Evolutionary conservation across 2,113 vertebrate species (phyloP).

Genomic region (Ceratotherium simum): DNA sequence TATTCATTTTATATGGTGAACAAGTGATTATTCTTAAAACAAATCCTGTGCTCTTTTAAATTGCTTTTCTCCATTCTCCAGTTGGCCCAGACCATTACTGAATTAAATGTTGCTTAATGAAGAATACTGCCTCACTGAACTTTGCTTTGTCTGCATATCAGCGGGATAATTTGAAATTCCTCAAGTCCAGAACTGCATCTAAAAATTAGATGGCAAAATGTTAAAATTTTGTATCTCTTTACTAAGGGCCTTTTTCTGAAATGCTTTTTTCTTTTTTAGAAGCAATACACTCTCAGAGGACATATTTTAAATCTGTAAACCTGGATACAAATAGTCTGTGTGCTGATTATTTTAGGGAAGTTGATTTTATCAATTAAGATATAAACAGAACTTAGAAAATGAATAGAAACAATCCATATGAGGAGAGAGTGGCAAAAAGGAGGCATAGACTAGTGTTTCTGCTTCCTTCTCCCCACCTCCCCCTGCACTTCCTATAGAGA

Average conservation of each 20-base stretch:
- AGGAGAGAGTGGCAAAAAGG: not conserved
- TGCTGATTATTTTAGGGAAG: not conserved
- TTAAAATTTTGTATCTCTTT: not conserved
- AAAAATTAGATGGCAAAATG: not conserved
- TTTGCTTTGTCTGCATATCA: constrained; percentile 56
- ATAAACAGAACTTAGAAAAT: not conserved
- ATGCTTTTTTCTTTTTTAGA: not conserved
- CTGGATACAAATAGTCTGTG: not conserved
- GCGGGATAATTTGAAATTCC: constrained; percentile 68
- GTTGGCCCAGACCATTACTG: constrained; percentile 63
- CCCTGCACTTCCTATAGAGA: not conserved
- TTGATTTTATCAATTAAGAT: not conserved
- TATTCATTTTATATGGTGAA: constrained; percentile 74
- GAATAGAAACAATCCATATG: not conserved
- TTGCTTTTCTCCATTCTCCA: constrained; percentile 68
- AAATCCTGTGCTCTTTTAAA: constrained; percentile 60
- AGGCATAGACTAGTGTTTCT: not conserved
- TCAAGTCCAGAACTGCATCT: not conserved
- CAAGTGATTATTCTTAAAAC: constrained; percentile 73
- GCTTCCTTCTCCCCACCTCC: not conserved
- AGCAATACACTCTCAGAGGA: not conserved
- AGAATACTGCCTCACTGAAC: constrained; percentile 70
- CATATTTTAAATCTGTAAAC: constrained; percentile 1
- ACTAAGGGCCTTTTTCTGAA: not conserved
- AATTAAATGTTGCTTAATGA: constrained; percentile 73